Conservation (phyloP, 37 sponge, comb jelly and placozoan species). For the Dysidea cf. avara region DNA sequence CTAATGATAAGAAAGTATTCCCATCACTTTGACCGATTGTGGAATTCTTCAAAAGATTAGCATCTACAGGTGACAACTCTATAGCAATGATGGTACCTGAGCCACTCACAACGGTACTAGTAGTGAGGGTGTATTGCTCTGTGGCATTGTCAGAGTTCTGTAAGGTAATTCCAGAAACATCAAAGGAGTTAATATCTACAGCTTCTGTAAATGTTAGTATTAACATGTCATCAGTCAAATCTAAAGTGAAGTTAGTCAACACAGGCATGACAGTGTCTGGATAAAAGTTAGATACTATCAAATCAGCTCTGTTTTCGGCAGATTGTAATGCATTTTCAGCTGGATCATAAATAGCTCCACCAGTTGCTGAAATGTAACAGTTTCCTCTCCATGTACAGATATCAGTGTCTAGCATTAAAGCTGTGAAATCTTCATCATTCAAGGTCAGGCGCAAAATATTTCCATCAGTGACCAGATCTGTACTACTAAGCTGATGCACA, state of each 20-base stretch:
- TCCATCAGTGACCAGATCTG: slow-evolving; percentile 21
- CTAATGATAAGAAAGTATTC: slow-evolving; percentile 43
- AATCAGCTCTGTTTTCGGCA: background rate
- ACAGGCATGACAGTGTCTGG: slow-evolving; percentile 55
- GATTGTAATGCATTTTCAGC: slow-evolving; percentile 37
- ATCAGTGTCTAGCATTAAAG: slow-evolving; percentile 56
- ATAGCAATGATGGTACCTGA: slow-evolving; percentile 43
- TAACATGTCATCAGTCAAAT: slow-evolving; percentile 44
- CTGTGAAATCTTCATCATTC: slow-evolving; percentile 33
- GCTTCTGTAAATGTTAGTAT: slow-evolving; percentile 78
- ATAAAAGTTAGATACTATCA: slow-evolving; percentile 60
- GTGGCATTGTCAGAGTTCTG: slow-evolving; percentile 37
- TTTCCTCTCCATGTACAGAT: slow-evolving; percentile 90
- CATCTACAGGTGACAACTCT: slow-evolving; percentile 45
- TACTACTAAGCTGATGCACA: slow-evolving; percentile 61
- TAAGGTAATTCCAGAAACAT: slow-evolving; percentile 58
- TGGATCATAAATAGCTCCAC: slow-evolving; percentile 66
- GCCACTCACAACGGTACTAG: slow-evolving; percentile 32
- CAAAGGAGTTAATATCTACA: slow-evolving; percentile 55
- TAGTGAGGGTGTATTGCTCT: slow-evolving; percentile 53
- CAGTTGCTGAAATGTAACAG: slow-evolving; percentile 67
- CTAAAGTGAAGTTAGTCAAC: slow-evolving; percentile 55
- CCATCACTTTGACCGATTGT: slow-evolving; percentile 13
- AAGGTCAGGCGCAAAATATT: slow-evolving; percentile 50
- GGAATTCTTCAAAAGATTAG: slow-evolving; percentile 64